phyloP scores from a whole-genome alignment of 2,113 vertebrate genomes.

The Prolemur simus region DNA sequence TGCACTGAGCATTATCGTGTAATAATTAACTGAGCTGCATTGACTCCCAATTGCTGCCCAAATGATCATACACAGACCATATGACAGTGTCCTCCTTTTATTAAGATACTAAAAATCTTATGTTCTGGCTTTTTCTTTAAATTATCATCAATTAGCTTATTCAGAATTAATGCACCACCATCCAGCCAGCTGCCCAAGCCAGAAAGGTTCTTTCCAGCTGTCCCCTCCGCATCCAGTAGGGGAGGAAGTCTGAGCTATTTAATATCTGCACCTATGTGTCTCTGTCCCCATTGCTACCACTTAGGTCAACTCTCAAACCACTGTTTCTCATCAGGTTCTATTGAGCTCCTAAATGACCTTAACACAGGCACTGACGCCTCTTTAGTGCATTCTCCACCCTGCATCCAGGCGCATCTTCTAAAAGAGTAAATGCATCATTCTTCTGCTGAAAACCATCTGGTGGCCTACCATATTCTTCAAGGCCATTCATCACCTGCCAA shows the following conservation, averaged over 20 bases:
- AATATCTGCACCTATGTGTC: neutral
- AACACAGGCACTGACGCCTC: neutral
- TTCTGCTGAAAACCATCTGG: neutral
- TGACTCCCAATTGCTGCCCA: neutral
- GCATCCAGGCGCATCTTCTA: neutral
- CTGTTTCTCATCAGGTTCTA: neutral
- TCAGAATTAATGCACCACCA: neutral
- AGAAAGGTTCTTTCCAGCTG: neutral
- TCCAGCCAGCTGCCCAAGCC: neutral
- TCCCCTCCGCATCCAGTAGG: neutral
- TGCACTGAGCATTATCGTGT: neutral
- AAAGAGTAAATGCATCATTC: neutral
- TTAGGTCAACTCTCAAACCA: neutral
- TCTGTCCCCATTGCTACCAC: neutral
- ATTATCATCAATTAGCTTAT: neutral
- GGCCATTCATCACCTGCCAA: neutral
- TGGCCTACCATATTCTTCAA: neutral
- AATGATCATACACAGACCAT: neutral
- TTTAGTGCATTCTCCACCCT: neutral
- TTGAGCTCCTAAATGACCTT: neutral
- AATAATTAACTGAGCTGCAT: neutral
- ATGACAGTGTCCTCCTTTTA: neutral
- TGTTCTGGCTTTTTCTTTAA: neutral
- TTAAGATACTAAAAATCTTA: neutral
- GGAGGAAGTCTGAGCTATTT: neutral